Evolutionary conservation across 1,140 invertebrate genomes (phyloP), one percentile per base, ranked within the genome.

Genomic region (Drosophila aff.): DNA sequence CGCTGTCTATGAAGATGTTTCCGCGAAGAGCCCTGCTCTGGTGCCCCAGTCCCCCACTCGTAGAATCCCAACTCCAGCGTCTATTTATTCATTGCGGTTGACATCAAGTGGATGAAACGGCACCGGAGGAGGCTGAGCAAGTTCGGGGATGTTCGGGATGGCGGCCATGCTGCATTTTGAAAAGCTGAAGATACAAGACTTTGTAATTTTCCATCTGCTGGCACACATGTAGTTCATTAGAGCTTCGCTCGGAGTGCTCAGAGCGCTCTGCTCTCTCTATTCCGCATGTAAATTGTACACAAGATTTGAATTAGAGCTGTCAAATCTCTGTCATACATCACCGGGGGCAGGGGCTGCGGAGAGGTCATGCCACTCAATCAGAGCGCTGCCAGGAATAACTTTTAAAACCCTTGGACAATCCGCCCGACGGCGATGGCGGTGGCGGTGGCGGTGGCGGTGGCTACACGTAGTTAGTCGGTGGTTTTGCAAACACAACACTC

Each of bases 161-260:
- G 43, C 49, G 28, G 74, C 58, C 23, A 58, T 23, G 53, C 18
- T 73, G 73, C 75, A 46, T 57, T 84, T 82, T 73, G 64, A 76
- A 79, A 73, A 74, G 43, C 74, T 67, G 33, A 68, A 68, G 47
- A 47, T 59, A 87, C 83, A 85, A 76, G 78, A 82, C 76, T 85
- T 81, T 89, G 81, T 90, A 89, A 90, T 81, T 81, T 81, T 90
- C 79, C 85, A 89, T 81, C 74, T 89, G 84, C 81, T 72, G 85
- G 81, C 85, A 90, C 82, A 86, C 84, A 90, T 89, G 85, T 90
- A 90, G 85, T 90, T 89, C 85, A 89, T 89, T 89, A 90, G 81
- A 65, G 66, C 49, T 23, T 43, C 26, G 44, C 50, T 49, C 40
- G 44, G 50, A 50, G 55, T 41, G 46, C 18, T 64, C 38, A 36